phyloP scores from a whole-genome alignment of 2,113 vertebrate genomes.

The pig (Sus scrofa) region T2T-Sscrofa CM000820.6:48944501-48945000 shows the following conservation, averaged over 20 bases:
- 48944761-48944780: neutral
- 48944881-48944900: neutral
- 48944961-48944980: neutral
- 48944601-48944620: too few relatives aligned
- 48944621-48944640: too few relatives aligned
- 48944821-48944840: neutral
- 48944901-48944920: neutral
- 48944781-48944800: neutral
- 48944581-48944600: too few relatives aligned
- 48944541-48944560: too few relatives aligned
- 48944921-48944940: neutral
- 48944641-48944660: too few relatives aligned
- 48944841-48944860: neutral
- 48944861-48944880: neutral
- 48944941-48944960: neutral
- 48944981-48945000: neutral
- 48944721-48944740: neutral
- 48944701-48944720: neutral
- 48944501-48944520: too few relatives aligned
- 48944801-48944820: neutral
- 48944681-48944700: neutral
- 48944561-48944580: too few relatives aligned
- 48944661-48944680: too few relatives aligned
- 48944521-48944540: too few relatives aligned
- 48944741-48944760: neutral